A percentile compares a stretch with the other conserved stretches of the same genome.
These are phyloP conservation scores for Salvelinus sp. DNA, from an alignment of 2,113 vertebrate species.

Conservation along the genomic window DNA sequence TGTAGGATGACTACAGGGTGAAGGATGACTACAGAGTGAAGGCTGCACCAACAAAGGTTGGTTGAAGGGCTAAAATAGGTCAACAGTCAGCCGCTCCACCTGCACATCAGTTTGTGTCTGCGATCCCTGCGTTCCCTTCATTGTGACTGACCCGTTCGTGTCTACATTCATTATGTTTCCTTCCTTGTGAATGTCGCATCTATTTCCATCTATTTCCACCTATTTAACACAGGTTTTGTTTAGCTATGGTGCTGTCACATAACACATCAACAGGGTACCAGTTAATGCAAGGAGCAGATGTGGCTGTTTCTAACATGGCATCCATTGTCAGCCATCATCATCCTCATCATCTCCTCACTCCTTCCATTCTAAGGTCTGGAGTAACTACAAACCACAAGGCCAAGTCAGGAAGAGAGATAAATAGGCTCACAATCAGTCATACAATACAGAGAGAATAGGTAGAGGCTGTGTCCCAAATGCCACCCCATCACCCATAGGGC, in stretches of 20 bases:
- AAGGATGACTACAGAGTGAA: too few species aligned
- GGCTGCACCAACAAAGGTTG: too few species aligned
- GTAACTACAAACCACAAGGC: conserved; percentile 7
- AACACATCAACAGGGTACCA: conserved; percentile 47
- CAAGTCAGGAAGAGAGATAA: conserved; percentile 29
- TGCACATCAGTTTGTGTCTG: too few species aligned
- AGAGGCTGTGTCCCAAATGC: too few species aligned
- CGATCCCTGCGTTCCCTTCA: too few species aligned
- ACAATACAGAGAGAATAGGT: neutral
- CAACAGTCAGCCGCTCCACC: too few species aligned
- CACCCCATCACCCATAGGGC: too few species aligned
- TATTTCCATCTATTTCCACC: conserved; percentile 46
- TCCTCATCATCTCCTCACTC: neutral
- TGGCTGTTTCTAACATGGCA: conserved; percentile 41
- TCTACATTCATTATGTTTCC: conserved; percentile 36
- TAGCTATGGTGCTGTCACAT: conserved; percentile 26
- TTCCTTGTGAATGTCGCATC: conserved; percentile 41
- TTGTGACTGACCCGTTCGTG: too few species aligned
- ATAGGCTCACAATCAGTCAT: conserved; percentile 26
- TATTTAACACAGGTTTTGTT: conserved; percentile 63
- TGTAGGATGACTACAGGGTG: too few species aligned
- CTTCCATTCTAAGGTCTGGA: conserved; percentile 10
- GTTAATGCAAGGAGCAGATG: conserved; percentile 73
- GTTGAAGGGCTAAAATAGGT: too few species aligned
- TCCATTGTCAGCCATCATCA: conserved; percentile 8